Evolutionary conservation across 2,113 vertebrate genomes (phyloP).

Genomic region (Rynchops niger): DNA sequence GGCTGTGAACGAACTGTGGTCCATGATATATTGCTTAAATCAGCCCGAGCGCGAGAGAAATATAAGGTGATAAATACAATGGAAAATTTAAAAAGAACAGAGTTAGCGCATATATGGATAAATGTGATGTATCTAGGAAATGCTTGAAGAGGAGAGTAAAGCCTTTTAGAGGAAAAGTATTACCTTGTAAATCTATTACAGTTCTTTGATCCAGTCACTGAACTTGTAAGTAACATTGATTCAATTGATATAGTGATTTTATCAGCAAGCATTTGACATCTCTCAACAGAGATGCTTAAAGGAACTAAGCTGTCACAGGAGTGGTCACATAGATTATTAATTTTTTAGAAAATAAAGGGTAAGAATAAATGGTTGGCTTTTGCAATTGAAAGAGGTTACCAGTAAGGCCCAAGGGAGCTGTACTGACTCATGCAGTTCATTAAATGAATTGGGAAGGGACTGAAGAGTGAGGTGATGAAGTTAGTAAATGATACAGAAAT

Average conservation of each 20-base stretch:
- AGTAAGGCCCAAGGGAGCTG: background rate
- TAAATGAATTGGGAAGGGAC: background rate
- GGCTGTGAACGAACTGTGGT: background rate
- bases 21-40: background rate
- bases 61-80: slow-evolving; percentile 2
- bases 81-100: background rate
- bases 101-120: background rate
- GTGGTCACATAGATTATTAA: background rate
- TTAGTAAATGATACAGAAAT: background rate
- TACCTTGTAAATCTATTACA: background rate
- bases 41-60: background rate
- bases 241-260: background rate
- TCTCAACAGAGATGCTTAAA: background rate
- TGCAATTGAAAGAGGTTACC: background rate
- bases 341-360: background rate
- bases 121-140: background rate
- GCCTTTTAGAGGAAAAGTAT: background rate
- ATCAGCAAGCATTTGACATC: background rate
- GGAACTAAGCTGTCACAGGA: background rate
- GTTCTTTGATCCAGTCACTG: background rate
- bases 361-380: background rate
- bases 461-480: background rate
- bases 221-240: background rate
- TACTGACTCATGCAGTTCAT: background rate
- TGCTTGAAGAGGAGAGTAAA: background rate